A percentile compares a stretch with the other conserved stretches of the same genome.
phyloP scores from a whole-genome alignment of 2,113 vertebrate genomes.

The human (Homo sapiens) region GRCh38 chr4:164191001-164191500 shows the following conservation, averaged over 20 bases:
- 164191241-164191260: neutral
- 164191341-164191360: neutral
- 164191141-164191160: neutral
- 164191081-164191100: neutral
- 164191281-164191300: neutral
- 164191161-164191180: neutral
- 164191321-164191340: conserved; percentile 32
- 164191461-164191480: conserved; percentile 20
- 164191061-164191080: neutral
- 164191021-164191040: neutral
- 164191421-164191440: neutral
- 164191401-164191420: conserved; percentile 4
- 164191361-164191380: neutral
- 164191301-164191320: neutral
- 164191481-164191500: neutral
- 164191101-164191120: neutral
- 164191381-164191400: neutral
- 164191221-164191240: neutral
- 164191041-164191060: neutral
- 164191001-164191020: neutral
- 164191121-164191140: neutral
- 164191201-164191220: neutral
- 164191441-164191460: neutral
- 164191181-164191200: neutral
- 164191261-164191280: neutral